Evolutionary conservation across 2,113 vertebrate genomes (phyloP), one percentile per base, ranked within the genome.

Genomic region (Larimichthys polyactis): DNA sequence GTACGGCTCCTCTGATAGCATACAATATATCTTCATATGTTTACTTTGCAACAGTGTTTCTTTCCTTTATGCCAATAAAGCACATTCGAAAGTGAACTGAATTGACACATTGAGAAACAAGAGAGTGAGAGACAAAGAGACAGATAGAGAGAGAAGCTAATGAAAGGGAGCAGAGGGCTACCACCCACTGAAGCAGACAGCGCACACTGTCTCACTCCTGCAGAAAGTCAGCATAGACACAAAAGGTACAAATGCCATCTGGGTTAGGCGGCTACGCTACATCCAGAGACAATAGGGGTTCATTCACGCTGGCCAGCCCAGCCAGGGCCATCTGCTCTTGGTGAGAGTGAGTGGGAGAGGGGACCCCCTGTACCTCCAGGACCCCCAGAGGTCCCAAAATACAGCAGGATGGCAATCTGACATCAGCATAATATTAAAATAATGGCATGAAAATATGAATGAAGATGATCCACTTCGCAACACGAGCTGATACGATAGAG

Each of bases 231-330:
- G 77, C 74, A 67, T 6, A 59, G 81, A 92, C 90, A 93, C 92
- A 93, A 94, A 93, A 94, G 93, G 83, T 92, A 87, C 87, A 94
- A 94, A 91, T 92, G 92, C 92, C 93, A 94, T 94, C 93, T 94
- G 93, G 92, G 92, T 89, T 87, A 91, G 89, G 88, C 86, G 84
- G 89, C 92, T 90, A 90, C 89, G 80, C 91, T 90, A 93, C 91
- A 89, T 91, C 90, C 92, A 91, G 46, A 88, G 84, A 93, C 92
- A 92, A 94, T 88, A 83, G 92, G 90, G 85, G 75, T 67, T 89
- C 87, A 90, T 93, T 92, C 89, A 93, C 49, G 6, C 81, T 46
- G 69, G 79, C 83, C 78, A 59, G 81, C 86, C 93, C 92, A 87
- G 84, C 77, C 86, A 78, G 74, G 80, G 81, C 93, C 93, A 94